Evolutionary conservation across 2,888 invertebrate species (phyloP).

Genomic region (Rhaphigaster nebulosa): DNA sequence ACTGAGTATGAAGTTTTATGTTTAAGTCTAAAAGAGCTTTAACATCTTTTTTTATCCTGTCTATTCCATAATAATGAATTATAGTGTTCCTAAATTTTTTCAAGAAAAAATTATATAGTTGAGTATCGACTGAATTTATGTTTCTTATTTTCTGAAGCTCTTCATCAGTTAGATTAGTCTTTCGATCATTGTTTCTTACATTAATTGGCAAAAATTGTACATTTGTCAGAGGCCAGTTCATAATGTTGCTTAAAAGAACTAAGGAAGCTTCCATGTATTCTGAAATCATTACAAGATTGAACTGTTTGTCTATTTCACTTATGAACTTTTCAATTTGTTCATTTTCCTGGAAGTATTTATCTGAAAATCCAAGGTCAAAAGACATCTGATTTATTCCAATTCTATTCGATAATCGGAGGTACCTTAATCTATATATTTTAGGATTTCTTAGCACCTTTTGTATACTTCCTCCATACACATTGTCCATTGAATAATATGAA

Average conservation of each 20-base stretch:
- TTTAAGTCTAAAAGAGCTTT: conserved; percentile 63
- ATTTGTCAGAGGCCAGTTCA: conserved; percentile 66
- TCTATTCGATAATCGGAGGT: conserved; percentile 57
- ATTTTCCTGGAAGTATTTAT: conserved; percentile 58
- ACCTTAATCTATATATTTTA: neutral
- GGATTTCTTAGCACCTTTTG: conserved; percentile 58
- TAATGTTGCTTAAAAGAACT: conserved; percentile 65
- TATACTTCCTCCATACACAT: conserved; percentile 61
- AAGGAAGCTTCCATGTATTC: conserved; percentile 66
- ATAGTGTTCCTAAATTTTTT: conserved; percentile 63
- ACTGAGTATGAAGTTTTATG: conserved; percentile 59
- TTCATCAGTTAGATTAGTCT: conserved; percentile 56
- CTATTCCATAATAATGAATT: conserved; percentile 64
- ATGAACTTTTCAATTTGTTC: conserved; percentile 63
- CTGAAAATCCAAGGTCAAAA: conserved; percentile 65
- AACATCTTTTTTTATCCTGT: conserved; percentile 64
- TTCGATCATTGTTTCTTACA: conserved; percentile 58
- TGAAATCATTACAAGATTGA: conserved; percentile 66
- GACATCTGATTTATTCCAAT: conserved; percentile 66
- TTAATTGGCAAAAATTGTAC: conserved; percentile 64
- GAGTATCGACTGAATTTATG: conserved; percentile 64
- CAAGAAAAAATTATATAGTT: conserved; percentile 64
- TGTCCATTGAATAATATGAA: conserved; percentile 64
- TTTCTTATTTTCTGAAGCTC: conserved; percentile 59
- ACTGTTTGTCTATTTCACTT: conserved; percentile 64